Base-by-base conservation (phyloP, 2,797 vertebrate species). In the Eurystomus glaucurus region DNA sequence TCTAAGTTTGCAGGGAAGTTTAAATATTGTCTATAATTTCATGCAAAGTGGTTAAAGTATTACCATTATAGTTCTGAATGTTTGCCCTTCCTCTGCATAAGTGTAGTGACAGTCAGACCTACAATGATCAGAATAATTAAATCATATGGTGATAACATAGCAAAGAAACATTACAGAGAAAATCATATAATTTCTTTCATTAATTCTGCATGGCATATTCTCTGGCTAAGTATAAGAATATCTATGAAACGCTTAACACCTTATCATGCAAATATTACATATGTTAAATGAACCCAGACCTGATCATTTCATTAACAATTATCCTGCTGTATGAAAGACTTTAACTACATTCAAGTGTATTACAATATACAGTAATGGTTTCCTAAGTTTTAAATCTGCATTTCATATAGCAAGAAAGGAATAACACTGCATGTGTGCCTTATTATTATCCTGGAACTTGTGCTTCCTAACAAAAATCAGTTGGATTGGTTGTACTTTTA, bases 291-390 rank as follows among this genome's bases (percentile, higher is more conserved):
- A 97, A 93, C 72, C 60, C 92, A 90, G 94, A 88, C 84, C 83
- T 8, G 28, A 95, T 95, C 26, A 79, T 93, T 97, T 97, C 92
- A 85, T 93, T 97, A 86, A 95, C 68, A 95, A 77, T 96, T 97
- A 87, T 62, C 48, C 78, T 90, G 78, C 77, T 84, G 37, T 94
- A 55, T 37, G 74, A 90, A 95, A 93, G 48, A 85, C 41, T 88
- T 60, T 54, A 79, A 78, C 58, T 94, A 45, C 83, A 85, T 95
- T 95, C 95, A 78, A 93, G 74, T 80, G 75, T 89, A 88, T 92
- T 95, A 91, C 95, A 98, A 94, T 85, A 87, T 72, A 91, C 28
- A 35, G 50, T 39, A 72, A 88, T 33, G 75, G 54, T 31, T 51
- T 87, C 33, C 31, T 66, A 84, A 76, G 75, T 88, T 97, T 95